A percentile compares a stretch with the other conserved stretches of the same genome.
Conservation (phyloP, 2,797 vertebrate genomes). For the Melanotaenia parkinsoni region DNA sequence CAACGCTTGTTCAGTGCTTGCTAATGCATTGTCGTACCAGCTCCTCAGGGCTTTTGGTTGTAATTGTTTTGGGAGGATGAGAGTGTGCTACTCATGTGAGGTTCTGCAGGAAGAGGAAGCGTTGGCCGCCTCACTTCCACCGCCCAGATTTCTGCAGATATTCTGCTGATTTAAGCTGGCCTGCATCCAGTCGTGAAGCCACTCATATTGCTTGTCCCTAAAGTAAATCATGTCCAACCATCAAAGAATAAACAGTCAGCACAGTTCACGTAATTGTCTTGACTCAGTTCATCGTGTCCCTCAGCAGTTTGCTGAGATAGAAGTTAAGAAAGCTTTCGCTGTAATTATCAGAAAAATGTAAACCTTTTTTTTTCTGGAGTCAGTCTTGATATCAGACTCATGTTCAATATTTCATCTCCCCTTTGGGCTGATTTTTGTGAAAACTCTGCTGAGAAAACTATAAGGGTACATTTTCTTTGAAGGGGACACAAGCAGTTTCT, state of each 20-base stretch:
- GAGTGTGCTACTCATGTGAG: background rate
- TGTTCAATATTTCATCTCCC: background rate
- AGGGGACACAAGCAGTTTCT: conserved; percentile 15
- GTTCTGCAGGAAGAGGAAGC: conserved; percentile 25
- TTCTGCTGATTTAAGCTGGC: conserved; percentile 14
- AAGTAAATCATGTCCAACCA: background rate
- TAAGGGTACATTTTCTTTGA: background rate
- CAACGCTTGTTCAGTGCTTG: conserved; percentile 9
- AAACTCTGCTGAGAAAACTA: background rate
- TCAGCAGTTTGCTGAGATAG: conserved; percentile 9
- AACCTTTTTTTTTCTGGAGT: conserved; percentile 16
- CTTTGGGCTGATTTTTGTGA: conserved; percentile 1
- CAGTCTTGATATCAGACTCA: background rate
- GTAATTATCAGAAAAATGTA: conserved; percentile 2
- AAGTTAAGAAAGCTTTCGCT: conserved; percentile 32
- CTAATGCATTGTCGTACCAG: conserved; percentile 11
- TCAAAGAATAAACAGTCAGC: conserved; percentile 10
- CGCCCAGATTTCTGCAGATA: conserved; percentile 17
- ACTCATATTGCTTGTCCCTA: conserved; percentile 2
- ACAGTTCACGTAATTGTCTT: background rate
- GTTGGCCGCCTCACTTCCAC: conserved; percentile 10
- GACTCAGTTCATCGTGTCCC: conserved; percentile 6
- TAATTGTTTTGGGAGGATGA: background rate
- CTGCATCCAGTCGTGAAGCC: background rate
- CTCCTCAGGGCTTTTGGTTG: conserved; percentile 2